Conservation (phyloP, 2,888 invertebrate genomes). For the Gisinianus flammeolus region DNA sequence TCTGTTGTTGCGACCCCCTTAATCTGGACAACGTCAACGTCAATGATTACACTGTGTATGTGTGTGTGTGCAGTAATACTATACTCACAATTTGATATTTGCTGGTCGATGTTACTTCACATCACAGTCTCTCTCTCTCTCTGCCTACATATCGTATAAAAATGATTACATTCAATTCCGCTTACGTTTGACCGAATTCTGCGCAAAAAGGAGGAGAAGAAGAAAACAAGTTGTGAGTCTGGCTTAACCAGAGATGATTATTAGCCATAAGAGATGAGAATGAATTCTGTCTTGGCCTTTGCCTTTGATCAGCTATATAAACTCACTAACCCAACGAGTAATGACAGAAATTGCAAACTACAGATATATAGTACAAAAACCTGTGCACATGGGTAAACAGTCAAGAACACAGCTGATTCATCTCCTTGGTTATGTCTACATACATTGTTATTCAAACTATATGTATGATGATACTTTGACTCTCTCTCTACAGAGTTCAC, state of each 20-base stretch:
- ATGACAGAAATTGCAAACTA: neutral
- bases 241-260: conserved; percentile 1
- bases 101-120: neutral
- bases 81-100: neutral
- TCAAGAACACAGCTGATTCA: neutral
- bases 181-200: conserved; percentile 40
- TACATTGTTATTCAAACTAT: neutral
- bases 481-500: neutral
- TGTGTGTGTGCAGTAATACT: neutral
- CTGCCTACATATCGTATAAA: neutral
- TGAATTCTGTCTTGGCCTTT: neutral
- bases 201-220: neutral
- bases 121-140: neutral
- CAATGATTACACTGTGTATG: conserved; percentile 19
- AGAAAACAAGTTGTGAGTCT: conserved; percentile 32
- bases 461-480: neutral
- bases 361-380: neutral
- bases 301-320: neutral
- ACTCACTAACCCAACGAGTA: neutral
- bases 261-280: conserved; percentile 1
- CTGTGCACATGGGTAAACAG: neutral
- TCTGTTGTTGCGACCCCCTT: conserved; percentile 47
- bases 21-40: conserved; percentile 40
- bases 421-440: neutral
- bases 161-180: conserved; percentile 25